These are phyloP conservation scores for Allolobophora icterica DNA, from an alignment of 2,888 invertebrate genomes.

Conservation along the genomic window DNA sequence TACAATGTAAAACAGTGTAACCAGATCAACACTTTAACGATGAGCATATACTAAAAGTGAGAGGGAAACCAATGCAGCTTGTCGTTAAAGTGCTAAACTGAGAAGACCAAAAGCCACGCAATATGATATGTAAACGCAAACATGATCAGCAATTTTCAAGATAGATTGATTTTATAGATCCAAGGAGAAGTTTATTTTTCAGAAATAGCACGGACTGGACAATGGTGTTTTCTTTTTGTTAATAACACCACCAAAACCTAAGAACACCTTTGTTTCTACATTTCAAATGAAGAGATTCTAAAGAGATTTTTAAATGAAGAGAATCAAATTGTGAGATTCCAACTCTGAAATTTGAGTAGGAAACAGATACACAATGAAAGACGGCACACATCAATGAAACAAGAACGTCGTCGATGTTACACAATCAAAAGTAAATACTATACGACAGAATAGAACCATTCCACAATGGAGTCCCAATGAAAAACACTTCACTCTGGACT, in stretches of 20 bases:
- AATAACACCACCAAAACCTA: neutral
- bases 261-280: neutral
- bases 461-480: neutral
- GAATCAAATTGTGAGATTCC: neutral
- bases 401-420: neutral
- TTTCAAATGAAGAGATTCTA: neutral
- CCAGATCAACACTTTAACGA: no score
- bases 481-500: neutral
- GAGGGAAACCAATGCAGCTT: no score
- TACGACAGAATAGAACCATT: neutral
- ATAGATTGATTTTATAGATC: neutral
- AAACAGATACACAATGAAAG: neutral
- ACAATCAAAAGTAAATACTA: neutral
- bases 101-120: neutral
- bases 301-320: neutral
- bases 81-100: no score
- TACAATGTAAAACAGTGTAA: no score
- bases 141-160: neutral
- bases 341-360: neutral
- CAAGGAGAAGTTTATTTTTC: neutral
- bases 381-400: neutral
- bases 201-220: no score
- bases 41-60: no score
- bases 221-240: neutral
- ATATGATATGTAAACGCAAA: conserved; percentile 1